These are phyloP conservation scores for Heliothis peltigera DNA, from an alignment of 2,888 invertebrate genomes.

Conservation along the genomic window DNA sequence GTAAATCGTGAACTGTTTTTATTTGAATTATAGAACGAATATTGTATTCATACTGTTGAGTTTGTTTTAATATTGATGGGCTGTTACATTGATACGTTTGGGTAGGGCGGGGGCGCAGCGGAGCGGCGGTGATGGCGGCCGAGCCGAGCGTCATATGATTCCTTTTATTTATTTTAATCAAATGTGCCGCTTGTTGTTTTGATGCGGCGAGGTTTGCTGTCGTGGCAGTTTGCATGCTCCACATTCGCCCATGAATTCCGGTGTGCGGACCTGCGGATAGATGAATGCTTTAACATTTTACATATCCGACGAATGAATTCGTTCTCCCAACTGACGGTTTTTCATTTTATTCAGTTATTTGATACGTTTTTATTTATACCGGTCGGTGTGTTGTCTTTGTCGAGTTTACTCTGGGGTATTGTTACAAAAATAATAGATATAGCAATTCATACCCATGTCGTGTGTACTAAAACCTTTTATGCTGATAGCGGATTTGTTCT, in stretches of 20 bases:
- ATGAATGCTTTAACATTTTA: conserved; percentile 89
- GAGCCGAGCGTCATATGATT: conserved; percentile 70
- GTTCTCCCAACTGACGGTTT: conserved; percentile 78
- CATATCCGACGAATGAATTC: conserved; percentile 87
- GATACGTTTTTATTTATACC: conserved; percentile 81
- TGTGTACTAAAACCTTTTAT: conserved; percentile 50
- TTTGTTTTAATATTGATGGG: conserved; percentile 70
- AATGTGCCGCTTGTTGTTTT: conserved; percentile 84
- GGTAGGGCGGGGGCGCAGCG: conserved; percentile 49
- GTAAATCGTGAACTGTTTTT: conserved; percentile 52
- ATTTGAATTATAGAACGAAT: conserved; percentile 56
- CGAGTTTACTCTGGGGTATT: conserved; percentile 67
- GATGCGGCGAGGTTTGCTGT: conserved; percentile 81
- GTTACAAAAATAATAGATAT: conserved; percentile 67
- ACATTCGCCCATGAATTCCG: conserved; percentile 86
- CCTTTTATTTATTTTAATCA: conserved; percentile 88
- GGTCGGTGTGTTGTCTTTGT: conserved; percentile 69
- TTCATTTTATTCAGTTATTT: conserved; percentile 83
- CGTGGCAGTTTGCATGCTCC: conserved; percentile 80
- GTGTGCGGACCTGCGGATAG: conserved; percentile 81
- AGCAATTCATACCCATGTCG: conserved; percentile 52
- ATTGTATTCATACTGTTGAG: conserved; percentile 63
- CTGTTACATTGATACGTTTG: conserved; percentile 64
- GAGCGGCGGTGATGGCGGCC: conserved; percentile 44
- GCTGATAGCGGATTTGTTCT: conserved; percentile 40